These are phyloP conservation scores for Neotragus pygmaeus DNA, from an alignment of 2,113 vertebrate genomes.

Conservation along the genomic window DNA sequence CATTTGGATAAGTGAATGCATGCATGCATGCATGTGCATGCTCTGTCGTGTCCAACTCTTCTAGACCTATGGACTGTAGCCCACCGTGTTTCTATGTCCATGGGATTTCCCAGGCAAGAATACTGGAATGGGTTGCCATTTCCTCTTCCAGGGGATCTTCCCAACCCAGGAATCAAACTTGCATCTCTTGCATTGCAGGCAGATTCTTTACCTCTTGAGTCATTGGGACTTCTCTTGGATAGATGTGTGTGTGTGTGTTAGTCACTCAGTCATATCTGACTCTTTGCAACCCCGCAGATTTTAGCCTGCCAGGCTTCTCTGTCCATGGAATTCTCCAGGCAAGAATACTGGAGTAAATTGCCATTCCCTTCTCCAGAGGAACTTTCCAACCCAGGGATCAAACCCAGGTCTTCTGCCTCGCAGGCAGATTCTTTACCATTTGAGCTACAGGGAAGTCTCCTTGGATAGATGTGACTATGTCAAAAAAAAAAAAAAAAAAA, in stretches of 20 bases:
- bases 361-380: neutral
- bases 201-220: neutral
- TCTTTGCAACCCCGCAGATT: neutral
- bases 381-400: neutral
- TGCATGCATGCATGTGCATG: neutral
- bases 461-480: neutral
- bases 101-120: neutral
- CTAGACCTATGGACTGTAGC: neutral
- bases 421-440: neutral
- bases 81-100: neutral
- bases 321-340: neutral
- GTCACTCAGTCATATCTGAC: neutral
- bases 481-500: neutral
- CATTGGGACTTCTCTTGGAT: neutral
- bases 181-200: neutral
- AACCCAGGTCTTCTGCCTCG: neutral
- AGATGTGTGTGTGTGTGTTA: neutral
- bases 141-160: neutral
- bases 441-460: neutral
- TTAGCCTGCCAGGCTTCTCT: neutral
- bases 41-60: neutral
- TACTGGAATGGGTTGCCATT: neutral
- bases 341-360: neutral
- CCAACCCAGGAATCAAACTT: neutral
- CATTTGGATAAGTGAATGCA: neutral